Conservation (phyloP, 2,888 invertebrate genomes). For the Volucella inanis region DNA sequence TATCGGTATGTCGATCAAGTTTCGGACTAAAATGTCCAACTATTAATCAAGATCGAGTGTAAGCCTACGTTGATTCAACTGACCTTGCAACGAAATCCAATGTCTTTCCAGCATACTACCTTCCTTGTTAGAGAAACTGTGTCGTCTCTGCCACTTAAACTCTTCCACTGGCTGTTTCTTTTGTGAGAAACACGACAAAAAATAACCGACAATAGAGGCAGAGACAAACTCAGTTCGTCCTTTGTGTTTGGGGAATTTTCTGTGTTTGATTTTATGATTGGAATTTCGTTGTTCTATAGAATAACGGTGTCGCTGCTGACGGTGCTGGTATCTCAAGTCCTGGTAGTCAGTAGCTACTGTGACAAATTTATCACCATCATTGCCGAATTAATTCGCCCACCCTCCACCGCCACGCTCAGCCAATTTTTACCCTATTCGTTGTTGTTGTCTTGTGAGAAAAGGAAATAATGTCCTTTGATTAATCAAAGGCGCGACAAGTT, state of each 20-base stretch:
- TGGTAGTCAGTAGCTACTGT: slow-evolving; percentile 33
- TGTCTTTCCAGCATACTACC: too few species aligned
- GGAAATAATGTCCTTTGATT: slow-evolving; percentile 66
- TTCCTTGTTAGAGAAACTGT: slow-evolving; percentile 12
- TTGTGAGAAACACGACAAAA: neutral
- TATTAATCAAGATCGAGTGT: too few species aligned
- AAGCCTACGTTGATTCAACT: too few species aligned
- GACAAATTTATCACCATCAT: slow-evolving; percentile 67
- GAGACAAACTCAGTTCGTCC: slow-evolving; percentile 6
- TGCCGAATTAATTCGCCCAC: slow-evolving; percentile 58
- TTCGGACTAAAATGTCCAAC: too few species aligned
- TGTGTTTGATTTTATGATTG: slow-evolving; percentile 71
- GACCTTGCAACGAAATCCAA: too few species aligned
- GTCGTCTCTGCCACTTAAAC: neutral
- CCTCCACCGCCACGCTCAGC: neutral
- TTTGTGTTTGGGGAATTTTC: slow-evolving; percentile 42
- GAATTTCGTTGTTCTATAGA: slow-evolving; percentile 58
- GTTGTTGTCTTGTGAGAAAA: slow-evolving; percentile 25
- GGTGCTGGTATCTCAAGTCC: neutral
- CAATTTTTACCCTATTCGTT: too few species aligned
- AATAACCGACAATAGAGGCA: slow-evolving; percentile 4
- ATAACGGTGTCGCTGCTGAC: slow-evolving; percentile 6
- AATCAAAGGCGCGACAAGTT: slow-evolving; percentile 67
- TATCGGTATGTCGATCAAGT: too few species aligned
- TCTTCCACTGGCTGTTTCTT: slow-evolving; percentile 5